Conservation (phyloP, 1,140 invertebrate species). For the Drosophila parabipectinata region DNA sequence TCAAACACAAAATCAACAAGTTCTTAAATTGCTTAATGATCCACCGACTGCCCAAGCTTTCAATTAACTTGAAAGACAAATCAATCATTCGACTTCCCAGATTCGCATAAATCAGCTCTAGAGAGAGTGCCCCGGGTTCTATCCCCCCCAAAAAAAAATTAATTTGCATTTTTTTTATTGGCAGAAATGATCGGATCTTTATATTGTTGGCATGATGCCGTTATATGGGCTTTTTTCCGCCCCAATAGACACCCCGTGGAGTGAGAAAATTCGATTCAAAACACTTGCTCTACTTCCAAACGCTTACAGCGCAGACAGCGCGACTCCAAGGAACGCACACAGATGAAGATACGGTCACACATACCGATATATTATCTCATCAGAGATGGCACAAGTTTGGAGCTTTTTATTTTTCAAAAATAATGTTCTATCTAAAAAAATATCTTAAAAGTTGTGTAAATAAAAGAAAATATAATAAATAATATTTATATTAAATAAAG, state of each 20-base stretch:
- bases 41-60: conserved; percentile 31
- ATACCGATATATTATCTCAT: not conserved
- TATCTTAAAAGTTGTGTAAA: no score
- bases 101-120: conserved; percentile 25
- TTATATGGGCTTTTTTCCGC: not conserved
- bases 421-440: no score
- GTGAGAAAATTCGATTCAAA: conserved; percentile 28
- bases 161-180: not conserved
- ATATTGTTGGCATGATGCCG: not conserved
- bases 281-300: conserved; percentile 70
- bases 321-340: conserved; percentile 53
- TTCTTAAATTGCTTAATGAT: conserved; percentile 48
- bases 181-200: conserved; percentile 1
- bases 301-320: conserved; percentile 68
- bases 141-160: not conserved
- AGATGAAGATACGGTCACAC: not conserved
- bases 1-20: conserved; percentile 39
- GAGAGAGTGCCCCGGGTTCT: not conserved
- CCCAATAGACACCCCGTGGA: conserved; percentile 14
- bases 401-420: no score
- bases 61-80: conserved; percentile 41
- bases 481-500: no score
- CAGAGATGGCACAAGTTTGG: not conserved
- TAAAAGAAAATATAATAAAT: no score
- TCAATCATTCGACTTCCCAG: conserved; percentile 24